Evolutionary conservation across 2,797 vertebrate species (phyloP), one percentile per base, ranked within the genome.

Genomic region (Siniperca scherzeri): DNA sequence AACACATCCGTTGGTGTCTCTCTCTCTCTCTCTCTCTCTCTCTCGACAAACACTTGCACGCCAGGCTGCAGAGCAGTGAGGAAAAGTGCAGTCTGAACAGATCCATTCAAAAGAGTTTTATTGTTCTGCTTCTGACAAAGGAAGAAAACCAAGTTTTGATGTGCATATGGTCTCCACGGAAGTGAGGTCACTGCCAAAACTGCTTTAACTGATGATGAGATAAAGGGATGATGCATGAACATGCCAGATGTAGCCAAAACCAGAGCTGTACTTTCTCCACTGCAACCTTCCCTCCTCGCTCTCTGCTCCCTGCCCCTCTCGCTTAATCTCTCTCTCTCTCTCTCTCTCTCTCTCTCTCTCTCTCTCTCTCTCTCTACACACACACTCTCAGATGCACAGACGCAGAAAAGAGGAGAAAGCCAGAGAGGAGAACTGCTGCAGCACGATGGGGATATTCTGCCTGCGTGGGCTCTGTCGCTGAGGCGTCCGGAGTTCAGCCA

Each of bases 361-460:
- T 30, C 27, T 30, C 42, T 52, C 64, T 61, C 70, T 77, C 81
- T 59, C 79, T 48, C 44, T 46, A 30, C 56, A 46, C 80, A 64
- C 84, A 81, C 90, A 81, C 89, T 76, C 90, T 71, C 86, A 66
- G 80, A 81, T n/a, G 56, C 84, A 80, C 88, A 74, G 89, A 88
- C 65, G 73, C 89, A 88, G 88, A 61, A 87, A 70, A 82, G 74
- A 82, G 80, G 83, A 89, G 89, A 89, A 89, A 89, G 84, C 88
- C 86, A 69, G 87, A 86, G 88, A 78, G 70, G 86, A 89, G 88
- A 87, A 92, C 89, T 87, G 91, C 92, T 46, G 88, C 88, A 86
- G 90, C 90, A 91, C 82, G 80, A 95, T 94, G 95, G 93, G 92
- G 93, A 94, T 94, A 94, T 94, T 92, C 90, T 89, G 92, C 87